Evolutionary conservation across 2,113 vertebrate species (phyloP).

Genomic region (Pseudopodoces humilis): DNA sequence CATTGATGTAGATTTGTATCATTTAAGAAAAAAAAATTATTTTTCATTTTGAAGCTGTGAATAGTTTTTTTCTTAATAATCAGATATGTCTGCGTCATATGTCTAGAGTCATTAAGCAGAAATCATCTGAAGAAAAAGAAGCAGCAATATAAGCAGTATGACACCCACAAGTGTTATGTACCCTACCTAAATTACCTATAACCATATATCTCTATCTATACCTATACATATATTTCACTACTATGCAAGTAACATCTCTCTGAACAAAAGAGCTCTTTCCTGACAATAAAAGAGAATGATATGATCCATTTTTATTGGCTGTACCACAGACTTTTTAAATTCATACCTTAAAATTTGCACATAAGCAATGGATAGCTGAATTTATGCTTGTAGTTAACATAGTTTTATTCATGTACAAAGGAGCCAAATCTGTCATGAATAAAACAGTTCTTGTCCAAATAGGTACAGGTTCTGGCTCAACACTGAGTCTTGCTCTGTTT

Average conservation of each 20-base stretch:
- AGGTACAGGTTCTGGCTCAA: not conserved
- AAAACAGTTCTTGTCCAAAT: not conserved
- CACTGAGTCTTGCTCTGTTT: not conserved
- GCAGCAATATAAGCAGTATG: not conserved
- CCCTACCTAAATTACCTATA: not conserved
- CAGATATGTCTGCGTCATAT: not conserved
- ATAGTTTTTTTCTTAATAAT: not conserved
- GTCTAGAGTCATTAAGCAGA: not conserved
- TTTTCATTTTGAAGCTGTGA: not conserved
- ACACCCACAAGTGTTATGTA: not conserved
- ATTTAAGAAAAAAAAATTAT: not conserved
- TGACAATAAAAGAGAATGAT: not conserved
- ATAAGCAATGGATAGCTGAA: not conserved
- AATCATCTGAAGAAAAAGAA: not conserved
- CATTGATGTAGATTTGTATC: not conserved
- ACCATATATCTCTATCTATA: not conserved
- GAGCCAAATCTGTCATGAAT: not conserved
- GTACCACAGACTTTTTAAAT: not conserved
- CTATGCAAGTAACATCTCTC: not conserved
- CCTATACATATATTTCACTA: not conserved
- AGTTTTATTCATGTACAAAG: not conserved
- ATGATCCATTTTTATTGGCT: not conserved
- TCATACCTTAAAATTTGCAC: not conserved
- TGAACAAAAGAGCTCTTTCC: not conserved
- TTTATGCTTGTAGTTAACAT: not conserved